Base-by-base conservation (phyloP, 2,797 vertebrate species). In the Neosilurus mollespiculum region DNA sequence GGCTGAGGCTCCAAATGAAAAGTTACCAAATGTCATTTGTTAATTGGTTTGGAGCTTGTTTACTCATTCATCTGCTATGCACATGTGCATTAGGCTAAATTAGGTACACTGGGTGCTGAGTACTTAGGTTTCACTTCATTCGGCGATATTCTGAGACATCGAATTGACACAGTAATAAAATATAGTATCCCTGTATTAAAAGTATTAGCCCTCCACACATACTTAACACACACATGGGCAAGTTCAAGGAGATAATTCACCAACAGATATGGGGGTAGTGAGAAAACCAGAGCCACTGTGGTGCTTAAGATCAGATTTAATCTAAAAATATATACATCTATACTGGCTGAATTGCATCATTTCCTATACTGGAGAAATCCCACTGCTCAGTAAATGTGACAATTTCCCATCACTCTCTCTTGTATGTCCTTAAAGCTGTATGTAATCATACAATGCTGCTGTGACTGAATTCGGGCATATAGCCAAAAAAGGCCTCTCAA, bases 31-130 rank as follows among this genome's bases (percentile, higher is more conserved):
- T 56, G 30, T 76, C 56, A n/a, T 78, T 16, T 78, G n/a, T n/a
- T 26, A 9, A 49, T 61, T 53, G 58, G 66, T 26, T 79, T 71
- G 58, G 18, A 78, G 75, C 7, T 72, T 70, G 43, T 62, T 78
- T 70, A n/a, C 56, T 70, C 43, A n/a, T 62, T 12, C 16, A 53
- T 77, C 26, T 75, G 71, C 53, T 58, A n/a, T 61, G 30, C 73
- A 77, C 49, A 77, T 77, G 10, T n/a, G 59, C 2, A 14, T 61
- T 43, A 64, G 43, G 59, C 20, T 34, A 30, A 62, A 30, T 43
- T 43, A 9, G 37, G 56, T 9, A 8, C 22, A 49, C n/a, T 24
- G 34, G 24, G 22, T 77, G 56, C 7, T 58, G 16, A 14, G 4
- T 59, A n/a, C 56, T 24, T 49, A 7, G 7, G 34, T 62, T 78